Base-by-base conservation (phyloP, 2,797 vertebrate species). In the Hozukius guyotensis region DNA sequence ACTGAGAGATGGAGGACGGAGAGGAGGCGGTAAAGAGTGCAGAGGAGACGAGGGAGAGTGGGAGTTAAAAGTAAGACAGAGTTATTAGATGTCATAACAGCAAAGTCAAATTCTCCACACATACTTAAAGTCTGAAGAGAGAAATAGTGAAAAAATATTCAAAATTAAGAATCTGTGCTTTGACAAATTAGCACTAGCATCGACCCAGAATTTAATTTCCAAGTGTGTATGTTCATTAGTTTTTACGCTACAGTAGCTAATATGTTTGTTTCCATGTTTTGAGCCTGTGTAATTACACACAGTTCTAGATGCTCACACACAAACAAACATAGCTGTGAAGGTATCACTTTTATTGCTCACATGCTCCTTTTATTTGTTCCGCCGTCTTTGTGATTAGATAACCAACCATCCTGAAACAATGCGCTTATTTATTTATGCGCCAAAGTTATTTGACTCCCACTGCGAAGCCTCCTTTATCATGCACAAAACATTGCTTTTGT, bases 371-470 rank as follows among this genome's bases (percentile, higher is more conserved):
- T 80, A 80, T 83, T 79, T 73, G 20, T 64, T 55, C 32, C 46
- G 56, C 76, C 7, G 10, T 88, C 79, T 83, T 84, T 78, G 66
- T 82, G 82, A 91, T 89, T 78, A 90, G 83, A 87, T 87, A 89
- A 93, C 77, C 86, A 92, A 67, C 77, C 89, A 80, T 78, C 78
- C 81, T 65, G 80, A 90, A 92, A 85, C 81, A 88, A 87, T 75
- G 72, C 12, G n/a, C 80, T 88, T 63, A 87, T 92, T 84, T 88
- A 88, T 93, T 89, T 84, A 87, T 86, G 78, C 72, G 61, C 63
- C 70, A 64, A 87, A 73, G 83, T 87, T 83, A 88, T 92, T 91
- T 84, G 81, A 91, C 82, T 89, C 89, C 82, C 77, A 73, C 87
- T 79, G 89, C 62, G 89, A 78, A 80, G 83, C 86, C 64, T 72